Percentiles rank a stretch among this genome's conserved stretches.
These are phyloP conservation scores for Synchiropus splendidus DNA, from an alignment of 2,113 vertebrate genomes.

Conservation along the genomic window DNA sequence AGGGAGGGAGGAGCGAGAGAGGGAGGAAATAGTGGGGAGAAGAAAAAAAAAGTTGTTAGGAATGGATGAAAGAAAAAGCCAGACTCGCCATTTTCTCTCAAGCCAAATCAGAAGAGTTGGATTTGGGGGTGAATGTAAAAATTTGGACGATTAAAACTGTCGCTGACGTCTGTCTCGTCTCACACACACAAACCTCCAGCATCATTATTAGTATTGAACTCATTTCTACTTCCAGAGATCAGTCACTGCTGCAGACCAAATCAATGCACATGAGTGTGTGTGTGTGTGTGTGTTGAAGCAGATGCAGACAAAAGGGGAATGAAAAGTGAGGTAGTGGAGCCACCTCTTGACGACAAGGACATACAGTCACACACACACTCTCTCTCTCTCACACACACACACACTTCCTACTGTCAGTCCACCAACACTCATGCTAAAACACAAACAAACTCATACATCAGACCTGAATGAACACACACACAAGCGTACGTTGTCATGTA, in stretches of 20 bases:
- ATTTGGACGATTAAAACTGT: slow-evolving; percentile 49
- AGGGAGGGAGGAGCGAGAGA: slow-evolving; percentile 42
- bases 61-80: slow-evolving; percentile 6
- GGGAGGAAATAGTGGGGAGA: slow-evolving; percentile 38
- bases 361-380: slow-evolving; percentile 43
- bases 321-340: slow-evolving; percentile 73
- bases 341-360: slow-evolving; percentile 72
- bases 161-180: slow-evolving; percentile 48
- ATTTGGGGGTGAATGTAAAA: slow-evolving; percentile 41
- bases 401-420: not conserved
- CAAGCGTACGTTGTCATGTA: not conserved
- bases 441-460: not conserved
- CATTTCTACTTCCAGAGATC: slow-evolving; percentile 69
- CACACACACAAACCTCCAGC: slow-evolving; percentile 21
- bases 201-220: slow-evolving; percentile 71
- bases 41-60: slow-evolving; percentile 32
- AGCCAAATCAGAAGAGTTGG: slow-evolving; percentile 44
- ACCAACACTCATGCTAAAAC: not conserved
- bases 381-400: slow-evolving; percentile 5
- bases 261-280: slow-evolving; percentile 45
- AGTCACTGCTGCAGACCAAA: slow-evolving; percentile 72
- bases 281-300: slow-evolving; percentile 21
- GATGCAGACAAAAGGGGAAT: slow-evolving; percentile 57
- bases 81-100: slow-evolving; percentile 2
- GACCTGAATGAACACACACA: slow-evolving; percentile 4